Conservation (phyloP, 2,113 vertebrate genomes). For the Camarhynchus parvulus region DNA sequence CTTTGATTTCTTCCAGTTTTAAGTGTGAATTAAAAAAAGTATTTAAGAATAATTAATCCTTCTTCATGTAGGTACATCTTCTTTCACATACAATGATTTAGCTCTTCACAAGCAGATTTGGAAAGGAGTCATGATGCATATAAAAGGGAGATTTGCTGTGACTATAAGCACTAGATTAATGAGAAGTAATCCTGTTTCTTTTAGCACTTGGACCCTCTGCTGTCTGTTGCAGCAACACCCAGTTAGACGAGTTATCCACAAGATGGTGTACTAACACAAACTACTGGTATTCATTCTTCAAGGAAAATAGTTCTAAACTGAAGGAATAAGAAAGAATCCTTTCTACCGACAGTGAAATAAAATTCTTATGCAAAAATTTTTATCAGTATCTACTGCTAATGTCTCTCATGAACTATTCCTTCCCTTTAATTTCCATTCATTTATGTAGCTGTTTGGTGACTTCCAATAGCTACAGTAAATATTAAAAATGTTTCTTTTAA, state of each 20-base stretch:
- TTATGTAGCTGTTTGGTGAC: slow-evolving; percentile 10
- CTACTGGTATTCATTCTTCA: neutral
- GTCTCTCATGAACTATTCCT: neutral
- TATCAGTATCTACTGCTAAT: neutral
- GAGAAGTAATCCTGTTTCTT: neutral
- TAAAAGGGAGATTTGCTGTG: neutral
- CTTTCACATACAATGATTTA: neutral
- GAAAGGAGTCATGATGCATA: neutral
- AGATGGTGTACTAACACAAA: slow-evolving; percentile 74
- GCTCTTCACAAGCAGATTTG: neutral
- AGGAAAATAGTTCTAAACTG: neutral
- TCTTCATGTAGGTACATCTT: neutral
- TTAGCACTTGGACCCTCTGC: neutral
- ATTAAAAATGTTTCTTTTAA: slow-evolving; percentile 23
- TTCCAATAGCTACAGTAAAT: slow-evolving; percentile 17
- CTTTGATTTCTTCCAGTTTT: neutral
- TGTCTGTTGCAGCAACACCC: neutral
- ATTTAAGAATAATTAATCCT: neutral
- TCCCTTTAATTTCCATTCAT: neutral
- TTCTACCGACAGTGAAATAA: neutral
- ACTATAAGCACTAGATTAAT: neutral
- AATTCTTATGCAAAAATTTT: neutral
- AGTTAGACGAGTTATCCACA: slow-evolving; percentile 53
- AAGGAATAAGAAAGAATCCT: neutral
- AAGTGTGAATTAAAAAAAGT: neutral